phyloP scores from a whole-genome alignment of 1,140 invertebrate genomes.

The Hyposmocoma kahamanoa region DNA sequence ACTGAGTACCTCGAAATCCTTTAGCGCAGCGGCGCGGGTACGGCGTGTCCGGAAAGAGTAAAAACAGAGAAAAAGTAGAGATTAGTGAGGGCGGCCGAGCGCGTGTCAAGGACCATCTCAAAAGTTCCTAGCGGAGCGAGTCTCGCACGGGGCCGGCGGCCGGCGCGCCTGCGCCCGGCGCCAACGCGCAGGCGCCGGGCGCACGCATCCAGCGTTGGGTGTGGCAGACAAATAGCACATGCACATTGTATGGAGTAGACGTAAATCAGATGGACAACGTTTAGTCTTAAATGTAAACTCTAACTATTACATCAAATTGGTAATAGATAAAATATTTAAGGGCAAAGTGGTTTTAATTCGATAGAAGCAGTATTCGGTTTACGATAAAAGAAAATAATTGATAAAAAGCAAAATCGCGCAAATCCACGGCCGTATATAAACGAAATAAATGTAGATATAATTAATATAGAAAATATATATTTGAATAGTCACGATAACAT shows the following conservation, averaged over 20 bases:
- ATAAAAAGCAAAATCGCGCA: constrained; percentile 25
- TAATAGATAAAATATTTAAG: constrained; percentile 54
- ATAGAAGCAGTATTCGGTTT: constrained; percentile 41
- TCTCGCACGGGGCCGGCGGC: neutral
- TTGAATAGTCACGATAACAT: constrained; percentile 23
- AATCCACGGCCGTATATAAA: constrained; percentile 16
- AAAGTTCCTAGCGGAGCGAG: constrained; percentile 86
- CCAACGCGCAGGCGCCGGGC: constrained; percentile 22
- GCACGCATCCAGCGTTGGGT: constrained; percentile 21
- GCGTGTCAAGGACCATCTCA: constrained; percentile 94
- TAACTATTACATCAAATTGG: constrained; percentile 70
- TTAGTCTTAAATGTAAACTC: constrained; percentile 55
- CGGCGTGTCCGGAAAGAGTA: constrained; percentile 64
- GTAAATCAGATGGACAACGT: constrained; percentile 54
- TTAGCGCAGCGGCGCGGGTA: constrained; percentile 72
- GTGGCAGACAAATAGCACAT: constrained; percentile 60
- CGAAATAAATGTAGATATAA: constrained; percentile 19
- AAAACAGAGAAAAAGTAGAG: constrained; percentile 67
- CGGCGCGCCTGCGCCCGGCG: constrained; percentile 5
- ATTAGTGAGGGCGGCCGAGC: constrained; percentile 68
- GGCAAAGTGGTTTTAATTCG: constrained; percentile 39
- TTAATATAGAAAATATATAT: constrained; percentile 27
- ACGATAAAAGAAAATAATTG: constrained; percentile 22
- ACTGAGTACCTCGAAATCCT: constrained; percentile 84
- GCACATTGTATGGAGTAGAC: constrained; percentile 51